Percentiles rank a stretch among this genome's conserved stretches.
These are phyloP conservation scores for Polyodon spathula DNA, from an alignment of 2,113 vertebrate genomes.

Conservation along the genomic window DNA sequence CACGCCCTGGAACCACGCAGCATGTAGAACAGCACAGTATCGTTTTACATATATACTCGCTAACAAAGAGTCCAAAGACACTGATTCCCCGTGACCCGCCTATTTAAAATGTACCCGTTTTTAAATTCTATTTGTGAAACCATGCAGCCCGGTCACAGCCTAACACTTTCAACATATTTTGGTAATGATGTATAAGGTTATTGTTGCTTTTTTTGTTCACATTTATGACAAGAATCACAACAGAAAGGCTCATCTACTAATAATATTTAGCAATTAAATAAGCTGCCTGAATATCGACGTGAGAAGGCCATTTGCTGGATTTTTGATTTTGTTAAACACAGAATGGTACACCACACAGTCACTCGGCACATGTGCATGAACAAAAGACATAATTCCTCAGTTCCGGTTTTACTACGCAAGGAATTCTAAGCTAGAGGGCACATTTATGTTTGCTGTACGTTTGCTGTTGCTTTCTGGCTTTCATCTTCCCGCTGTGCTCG, in stretches of 20 bases:
- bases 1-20: no score
- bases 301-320: background rate
- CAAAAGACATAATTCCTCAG: slow-evolving; percentile 7
- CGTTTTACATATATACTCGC: no score
- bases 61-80: no score
- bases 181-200: background rate
- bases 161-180: background rate
- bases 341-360: slow-evolving; percentile 18
- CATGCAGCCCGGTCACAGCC: background rate
- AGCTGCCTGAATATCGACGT: no score
- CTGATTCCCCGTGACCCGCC: no score
- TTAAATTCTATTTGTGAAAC: slow-evolving; percentile 2
- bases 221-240: background rate
- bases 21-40: no score
- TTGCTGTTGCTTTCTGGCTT: slow-evolving; percentile 12
- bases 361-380: slow-evolving; percentile 22
- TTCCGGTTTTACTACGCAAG: slow-evolving; percentile 30
- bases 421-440: no score
- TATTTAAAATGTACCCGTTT: no score
- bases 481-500: slow-evolving; percentile 1
- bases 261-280: background rate
- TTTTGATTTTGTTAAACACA: slow-evolving; percentile 2
- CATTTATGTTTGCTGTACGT: no score
- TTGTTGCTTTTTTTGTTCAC: no score
- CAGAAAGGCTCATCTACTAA: background rate